Base-by-base conservation (phyloP, 2,888 invertebrate species). In the Myathropa florea region DNA sequence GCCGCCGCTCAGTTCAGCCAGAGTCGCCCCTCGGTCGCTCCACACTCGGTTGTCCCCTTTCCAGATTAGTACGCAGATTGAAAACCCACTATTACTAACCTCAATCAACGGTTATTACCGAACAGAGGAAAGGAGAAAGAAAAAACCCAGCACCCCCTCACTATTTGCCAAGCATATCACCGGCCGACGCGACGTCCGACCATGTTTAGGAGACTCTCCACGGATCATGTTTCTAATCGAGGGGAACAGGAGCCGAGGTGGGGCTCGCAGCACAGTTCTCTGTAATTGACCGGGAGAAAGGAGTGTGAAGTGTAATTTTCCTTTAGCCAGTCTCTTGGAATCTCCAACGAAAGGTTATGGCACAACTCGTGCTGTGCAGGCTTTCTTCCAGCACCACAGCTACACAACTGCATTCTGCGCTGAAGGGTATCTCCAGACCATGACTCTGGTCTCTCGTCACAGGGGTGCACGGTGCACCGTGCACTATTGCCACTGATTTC, bases 61-160 rank as follows among this genome's bases (percentile, higher is more conserved):
- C 46, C 76, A 59, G 81, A 76, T 75, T 67, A 67, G 64, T 84
- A 72, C 71, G 81, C 76, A 67, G 79, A 81, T 84, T 81, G 70
- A 81, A 83, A 83, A 80, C 79, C 83, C 24, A 68, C 79, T 79
- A 83, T 80, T 80, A 73, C 65, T 70, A 84, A 60, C 83, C 64
- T 70, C 83, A 83, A 83, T 83, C 83, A 64, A 33, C 80, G 60
- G 83, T 83, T 79, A 80, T 80, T 59, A 80, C 60, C 39, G 39
- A 73, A 70, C 64, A 36, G 64, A 70, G 14, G 60, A 12, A 12
- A 4, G 26, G 65, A 12, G 33, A 64, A 18, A 4, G 39, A 33
- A 28, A 79, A 59, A 57, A 39, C 12, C 33, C 33, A 3, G 12
- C 33, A 33, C 33, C 12, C 33, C 33, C 33, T 33, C 33, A 33